Evolutionary conservation across 2,797 vertebrate genomes (phyloP), one percentile per base, ranked within the genome.

Genomic region (Phalanger gymnotis): DNA sequence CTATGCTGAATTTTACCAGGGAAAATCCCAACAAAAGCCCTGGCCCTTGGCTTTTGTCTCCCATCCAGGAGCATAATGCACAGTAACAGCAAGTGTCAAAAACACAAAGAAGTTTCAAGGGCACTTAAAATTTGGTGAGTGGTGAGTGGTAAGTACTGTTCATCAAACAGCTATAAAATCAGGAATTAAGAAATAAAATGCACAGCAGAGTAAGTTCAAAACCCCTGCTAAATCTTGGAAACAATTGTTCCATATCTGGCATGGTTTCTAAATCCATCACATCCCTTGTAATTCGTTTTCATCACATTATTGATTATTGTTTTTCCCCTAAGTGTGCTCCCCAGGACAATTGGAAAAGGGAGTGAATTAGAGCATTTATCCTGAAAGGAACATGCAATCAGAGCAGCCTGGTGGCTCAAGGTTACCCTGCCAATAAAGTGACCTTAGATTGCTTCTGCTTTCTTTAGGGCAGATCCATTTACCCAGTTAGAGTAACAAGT

Each of bases 381-480:
- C 57, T 53, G 52, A 92, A 92, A 92, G 58, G 58, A 92, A 31
- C 52, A 92, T 61, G 52, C 58, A 66, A 54, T 53, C 92, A 66
- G 92, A 53, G 58, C 51, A 53, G 51, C 51, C 61, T 92, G 57
- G 51, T 53, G n/a, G 34, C 91, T 66, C 92, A 92, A 92, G 57
- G 52, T 92, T 73, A 92, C 19, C 57, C 34, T 92, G 92, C 92
- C 51, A 73, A 73, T 66, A 92, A 66, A 92, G 58, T 66, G 31
- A 92, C 58, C 58, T 73, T 10, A 66, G 92, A 66, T 92, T 53
- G 57, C 58, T 92, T 92, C 58, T 61, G 53, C n/a, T 92, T 61
- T 25, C 92, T 40, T 73, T 47, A 53, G 34, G 22, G 53, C 52
- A 53, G 53, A 92, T 53, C n/a, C 51, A 92, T 92, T 73, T 73